Evolutionary conservation across 1,140 invertebrate genomes (phyloP).

Genomic region (Brachionus calyciflorus): DNA sequence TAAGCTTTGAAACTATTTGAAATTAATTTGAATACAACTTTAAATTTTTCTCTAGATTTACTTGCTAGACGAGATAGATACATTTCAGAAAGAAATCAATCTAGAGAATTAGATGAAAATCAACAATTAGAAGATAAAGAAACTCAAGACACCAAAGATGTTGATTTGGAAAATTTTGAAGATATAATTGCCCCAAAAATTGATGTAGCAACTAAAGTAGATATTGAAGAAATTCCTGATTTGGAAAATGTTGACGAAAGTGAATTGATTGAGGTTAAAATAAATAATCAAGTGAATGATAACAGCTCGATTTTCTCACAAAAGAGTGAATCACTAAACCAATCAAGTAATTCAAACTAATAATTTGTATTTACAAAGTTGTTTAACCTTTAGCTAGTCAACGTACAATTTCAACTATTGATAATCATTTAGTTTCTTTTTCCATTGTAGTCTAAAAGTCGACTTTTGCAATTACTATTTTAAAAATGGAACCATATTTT

Average conservation of each 20-base stretch:
- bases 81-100: neutral
- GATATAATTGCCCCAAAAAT: neutral
- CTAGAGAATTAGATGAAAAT: neutral
- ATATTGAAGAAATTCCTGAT: conserved; percentile 2
- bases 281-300: conserved; percentile 23
- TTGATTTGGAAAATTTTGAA: conserved; percentile 7
- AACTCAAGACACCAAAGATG: neutral
- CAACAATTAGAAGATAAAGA: conserved; percentile 6
- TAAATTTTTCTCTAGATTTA: neutral
- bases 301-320: neutral
- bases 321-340: neutral
- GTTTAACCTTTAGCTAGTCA: too few species aligned
- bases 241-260: neutral
- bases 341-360: neutral
- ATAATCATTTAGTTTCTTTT: too few species aligned
- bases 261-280: conserved; percentile 43
- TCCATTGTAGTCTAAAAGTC: too few species aligned
- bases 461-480: too few species aligned
- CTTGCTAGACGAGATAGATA: neutral
- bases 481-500: too few species aligned
- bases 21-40: neutral
- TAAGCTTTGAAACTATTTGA: neutral
- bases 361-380: neutral
- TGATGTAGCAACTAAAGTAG: neutral
- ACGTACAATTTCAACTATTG: too few species aligned